Base-by-base conservation (phyloP, 2,888 invertebrate genomes). In the Drosophila limbata region DNA sequence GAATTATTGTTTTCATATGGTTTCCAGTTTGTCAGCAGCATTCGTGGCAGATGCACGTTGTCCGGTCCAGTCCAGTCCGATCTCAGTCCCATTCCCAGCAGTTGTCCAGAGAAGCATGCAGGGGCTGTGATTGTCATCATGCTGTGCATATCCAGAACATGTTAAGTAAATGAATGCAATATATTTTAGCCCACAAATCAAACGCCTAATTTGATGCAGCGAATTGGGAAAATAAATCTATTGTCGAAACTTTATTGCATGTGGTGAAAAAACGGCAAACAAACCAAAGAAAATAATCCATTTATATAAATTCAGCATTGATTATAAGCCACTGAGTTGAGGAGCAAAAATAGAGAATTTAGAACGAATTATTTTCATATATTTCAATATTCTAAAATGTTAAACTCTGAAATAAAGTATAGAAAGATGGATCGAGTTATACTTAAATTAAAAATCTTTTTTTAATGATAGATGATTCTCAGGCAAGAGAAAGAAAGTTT, bases 1-100 rank as follows among this genome's bases (percentile, higher is more conserved):
- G 44, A 69, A 89, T 85, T 89, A 83, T 85, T 88, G 81, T 74
- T 89, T 83, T 83, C 89, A 89, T 88, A 89, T 89, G 89, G 77
- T 78, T 78, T 72, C 51, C 78, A 79, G 81, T 80, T 72, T 81
- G 83, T 80, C 82, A 87, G 87, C 84, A 73, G 67, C 53, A 65
- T 51, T 53, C 25, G 40, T 25, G 71, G 75, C 90, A 89, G 85
- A 78, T 86, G 85, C 44, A 56, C 21, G 28, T 72, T 71, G 50
- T 44, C 39, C 9, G 47, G 19, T 45, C 37, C 28, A 25, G 25
- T 25, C 1, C 25, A 6, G 25, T 25, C 3, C 13, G 2, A n/a
- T 6, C 13, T 35, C 4, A 13, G 5, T 35, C 13, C 5, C 35
- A 35, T 13, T 13, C 61, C 47, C 78, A 60, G 21, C 59, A 55